These are phyloP conservation scores for Mirounga angustirostris DNA, from an alignment of 2,113 vertebrate species.

Conservation along the genomic window DNA sequence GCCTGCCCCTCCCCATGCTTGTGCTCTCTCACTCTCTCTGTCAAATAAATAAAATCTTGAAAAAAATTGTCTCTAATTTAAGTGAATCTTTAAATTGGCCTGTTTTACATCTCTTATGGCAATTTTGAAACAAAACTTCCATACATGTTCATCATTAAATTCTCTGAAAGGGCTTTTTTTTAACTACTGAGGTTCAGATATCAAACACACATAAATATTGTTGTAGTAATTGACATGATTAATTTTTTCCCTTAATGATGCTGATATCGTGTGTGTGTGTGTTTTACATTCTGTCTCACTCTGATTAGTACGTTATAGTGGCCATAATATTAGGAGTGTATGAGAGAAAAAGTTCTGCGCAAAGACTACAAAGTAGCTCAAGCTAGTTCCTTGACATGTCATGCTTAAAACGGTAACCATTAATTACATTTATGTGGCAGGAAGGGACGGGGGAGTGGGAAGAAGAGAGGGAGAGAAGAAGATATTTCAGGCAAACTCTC, in stretches of 20 bases:
- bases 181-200: background rate
- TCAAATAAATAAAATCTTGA: background rate
- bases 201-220: background rate
- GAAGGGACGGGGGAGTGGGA: background rate
- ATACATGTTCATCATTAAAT: slow-evolving; percentile 35
- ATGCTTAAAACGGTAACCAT: background rate
- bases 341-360: background rate
- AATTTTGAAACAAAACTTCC: slow-evolving; percentile 42
- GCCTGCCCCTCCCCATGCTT: no score
- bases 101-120: background rate
- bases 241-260: background rate
- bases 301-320: background rate
- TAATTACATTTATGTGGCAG: background rate
- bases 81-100: background rate
- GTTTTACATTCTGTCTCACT: background rate
- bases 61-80: background rate
- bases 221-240: slow-evolving; percentile 30
- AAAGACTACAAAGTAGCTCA: background rate
- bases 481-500: background rate
- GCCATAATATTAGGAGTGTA: background rate
- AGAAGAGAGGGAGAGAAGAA: background rate
- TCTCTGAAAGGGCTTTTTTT: background rate
- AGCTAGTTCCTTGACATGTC: background rate
- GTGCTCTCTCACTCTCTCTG: background rate
- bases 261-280: background rate